Conservation (phyloP, 1,140 invertebrate species). For the Cataglyphis hispanica region DNA sequence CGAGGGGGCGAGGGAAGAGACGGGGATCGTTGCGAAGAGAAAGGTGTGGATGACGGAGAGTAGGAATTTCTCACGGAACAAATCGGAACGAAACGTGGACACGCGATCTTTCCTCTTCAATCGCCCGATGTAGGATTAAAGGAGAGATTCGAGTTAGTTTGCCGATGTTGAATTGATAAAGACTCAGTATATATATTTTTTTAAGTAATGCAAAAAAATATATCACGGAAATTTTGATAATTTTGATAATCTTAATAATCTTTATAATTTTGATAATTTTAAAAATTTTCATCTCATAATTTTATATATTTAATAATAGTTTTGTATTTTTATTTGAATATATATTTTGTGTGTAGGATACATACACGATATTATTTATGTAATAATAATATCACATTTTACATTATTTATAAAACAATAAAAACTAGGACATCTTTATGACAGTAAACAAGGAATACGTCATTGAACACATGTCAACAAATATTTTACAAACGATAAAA, state of each 20-base stretch:
- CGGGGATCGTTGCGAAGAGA: conserved; percentile 26
- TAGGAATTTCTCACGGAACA: conserved; percentile 71
- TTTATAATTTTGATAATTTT: no score
- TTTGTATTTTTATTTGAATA: background rate
- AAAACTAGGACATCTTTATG: background rate
- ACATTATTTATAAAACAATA: background rate
- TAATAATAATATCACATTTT: background rate
- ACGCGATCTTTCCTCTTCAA: conserved; percentile 50
- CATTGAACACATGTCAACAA: background rate
- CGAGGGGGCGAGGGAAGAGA: background rate
- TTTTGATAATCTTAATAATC: no score
- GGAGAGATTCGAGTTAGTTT: background rate
- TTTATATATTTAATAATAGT: no score
- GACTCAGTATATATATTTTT: no score
- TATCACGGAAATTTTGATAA: background rate
- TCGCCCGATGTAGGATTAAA: background rate
- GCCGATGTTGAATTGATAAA: background rate
- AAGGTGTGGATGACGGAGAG: conserved; percentile 13
- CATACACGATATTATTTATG: no score
- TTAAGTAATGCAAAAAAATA: no score
- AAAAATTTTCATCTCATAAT: no score
- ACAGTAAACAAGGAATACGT: background rate
- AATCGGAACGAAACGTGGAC: conserved; percentile 58
- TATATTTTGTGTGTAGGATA: background rate
- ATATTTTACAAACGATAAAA: background rate